Evolutionary conservation across 2,888 invertebrate genomes (phyloP).

Genomic region (Lydus trimaculatus): DNA sequence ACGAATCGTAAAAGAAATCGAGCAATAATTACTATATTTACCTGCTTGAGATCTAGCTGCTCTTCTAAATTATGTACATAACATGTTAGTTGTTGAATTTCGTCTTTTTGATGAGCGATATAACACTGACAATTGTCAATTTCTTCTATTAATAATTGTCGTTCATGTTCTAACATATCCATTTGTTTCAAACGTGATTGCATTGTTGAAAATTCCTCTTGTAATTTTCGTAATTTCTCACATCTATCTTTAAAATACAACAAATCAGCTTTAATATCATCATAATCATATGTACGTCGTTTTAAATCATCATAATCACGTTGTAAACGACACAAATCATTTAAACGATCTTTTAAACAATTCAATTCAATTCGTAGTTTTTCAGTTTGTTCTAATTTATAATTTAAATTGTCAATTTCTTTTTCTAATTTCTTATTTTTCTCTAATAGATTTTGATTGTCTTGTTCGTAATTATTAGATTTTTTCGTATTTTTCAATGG

Average conservation of each 20-base stretch:
- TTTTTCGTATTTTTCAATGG: background rate
- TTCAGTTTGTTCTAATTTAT: slow-evolving; percentile 27
- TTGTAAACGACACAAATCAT: slow-evolving; percentile 50
- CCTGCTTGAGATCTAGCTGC: slow-evolving; percentile 55
- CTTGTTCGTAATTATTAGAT: slow-evolving; percentile 26
- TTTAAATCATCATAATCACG: slow-evolving; percentile 50
- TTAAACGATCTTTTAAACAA: slow-evolving; percentile 40
- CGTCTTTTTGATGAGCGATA: slow-evolving; percentile 66
- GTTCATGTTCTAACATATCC: slow-evolving; percentile 60
- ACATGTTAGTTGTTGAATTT: slow-evolving; percentile 64
- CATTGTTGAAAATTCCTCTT: slow-evolving; percentile 50
- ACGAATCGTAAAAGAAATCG: no score
- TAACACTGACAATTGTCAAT: slow-evolving; percentile 65
- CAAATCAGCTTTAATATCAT: slow-evolving; percentile 54
- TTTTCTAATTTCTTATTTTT: slow-evolving; percentile 38
- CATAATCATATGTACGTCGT: slow-evolving; percentile 45
- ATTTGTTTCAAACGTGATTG: slow-evolving; percentile 50
- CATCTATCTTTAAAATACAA: slow-evolving; percentile 54
- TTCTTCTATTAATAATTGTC: slow-evolving; percentile 62
- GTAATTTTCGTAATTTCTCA: slow-evolving; percentile 48
- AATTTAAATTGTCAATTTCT: slow-evolving; percentile 26
- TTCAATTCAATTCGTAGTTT: slow-evolving; percentile 53
- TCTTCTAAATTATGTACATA: slow-evolving; percentile 63
- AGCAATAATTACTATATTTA: no score
- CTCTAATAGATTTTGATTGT: slow-evolving; percentile 29